Evolutionary conservation across 2,888 invertebrate genomes (phyloP).

Genomic region (Cheilosia variabilis): DNA sequence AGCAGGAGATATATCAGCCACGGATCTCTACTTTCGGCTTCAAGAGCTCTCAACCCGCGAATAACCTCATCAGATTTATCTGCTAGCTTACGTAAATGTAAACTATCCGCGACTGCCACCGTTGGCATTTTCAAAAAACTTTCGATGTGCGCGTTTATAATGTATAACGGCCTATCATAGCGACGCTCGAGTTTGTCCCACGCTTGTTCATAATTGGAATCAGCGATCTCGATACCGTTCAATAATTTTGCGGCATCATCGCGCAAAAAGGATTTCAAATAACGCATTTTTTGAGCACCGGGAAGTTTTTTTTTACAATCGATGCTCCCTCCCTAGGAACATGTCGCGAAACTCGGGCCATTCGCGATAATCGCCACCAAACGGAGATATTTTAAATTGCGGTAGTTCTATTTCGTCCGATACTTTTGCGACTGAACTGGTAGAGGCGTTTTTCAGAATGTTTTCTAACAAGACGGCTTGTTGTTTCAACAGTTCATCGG

Average conservation of each 20-base stretch:
- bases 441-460: background rate
- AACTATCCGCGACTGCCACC: slow-evolving; percentile 5
- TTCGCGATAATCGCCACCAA: slow-evolving; percentile 18
- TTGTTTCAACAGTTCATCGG: background rate
- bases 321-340: slow-evolving; percentile 30
- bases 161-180: too few relatives aligned
- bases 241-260: slow-evolving; percentile 27
- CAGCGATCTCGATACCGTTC: slow-evolving; percentile 33
- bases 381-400: slow-evolving; percentile 14
- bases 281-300: slow-evolving; percentile 26
- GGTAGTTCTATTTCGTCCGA: background rate
- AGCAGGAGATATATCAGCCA: background rate
- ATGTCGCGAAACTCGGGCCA: slow-evolving; percentile 13
- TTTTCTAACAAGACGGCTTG: slow-evolving; percentile 14
- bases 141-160: too few relatives aligned
- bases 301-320: slow-evolving; percentile 2
- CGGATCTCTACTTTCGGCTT: slow-evolving; percentile 16
- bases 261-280: slow-evolving; percentile 30
- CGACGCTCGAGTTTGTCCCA: slow-evolving; percentile 3
- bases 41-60: slow-evolving; percentile 8
- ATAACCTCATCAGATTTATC: slow-evolving; percentile 19
- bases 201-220: slow-evolving; percentile 11
- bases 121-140: too few relatives aligned
- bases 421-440: background rate
- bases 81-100: slow-evolving; percentile 14